Base-by-base conservation (phyloP, 2,888 invertebrate genomes). In the Ornithoptera alexandrae region DNA sequence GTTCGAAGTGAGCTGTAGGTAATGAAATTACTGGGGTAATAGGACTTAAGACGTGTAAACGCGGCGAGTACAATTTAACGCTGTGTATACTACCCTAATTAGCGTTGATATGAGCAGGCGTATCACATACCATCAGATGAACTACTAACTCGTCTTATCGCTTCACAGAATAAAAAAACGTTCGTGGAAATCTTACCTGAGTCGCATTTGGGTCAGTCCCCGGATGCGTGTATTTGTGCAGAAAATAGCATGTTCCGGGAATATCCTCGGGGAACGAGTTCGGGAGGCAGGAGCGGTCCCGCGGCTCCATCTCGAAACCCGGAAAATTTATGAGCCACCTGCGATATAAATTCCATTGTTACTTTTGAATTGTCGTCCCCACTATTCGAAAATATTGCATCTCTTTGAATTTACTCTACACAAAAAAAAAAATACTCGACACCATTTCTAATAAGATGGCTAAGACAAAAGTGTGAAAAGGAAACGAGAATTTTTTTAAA, bases 241-340 rank as follows among this genome's bases (percentile, higher is more conserved):
- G 93, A 87, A 98, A 98, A 90, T 98, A 95, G 84, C 97, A 97
- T 53, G 97, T 97, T 75, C 97, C 97, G 61, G 95, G 94, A 69
- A 95, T 95, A 80, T 95, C 94, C 78, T 94, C 93, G 61, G 97
- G 96, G 90, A 97, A 97, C 79, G 97, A 97, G 86, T 96, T 96
- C 15, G 98, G 98, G 76, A 98, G 94, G 87, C 95, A 96, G 70
- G 95, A 94, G 60, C 95, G 94, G 79, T 96, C 95, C 74, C 98
- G 94, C 18, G 95, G 93, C 81, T 96, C 96, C 88, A 97, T 94
- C 77, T 94, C 93, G 82, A 97, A 98, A 69, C 97, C 97, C 60
- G 95, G 94, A 78, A 95, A 94, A 86, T 95, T 94, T 77, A 94
- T 94, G 77, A 98, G 93, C 93, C 96, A 95, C 81, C 97, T 98